Evolutionary conservation across 2,113 vertebrate genomes (phyloP), one percentile per base, ranked within the genome.

Genomic region (Hoplias malabaricus): DNA sequence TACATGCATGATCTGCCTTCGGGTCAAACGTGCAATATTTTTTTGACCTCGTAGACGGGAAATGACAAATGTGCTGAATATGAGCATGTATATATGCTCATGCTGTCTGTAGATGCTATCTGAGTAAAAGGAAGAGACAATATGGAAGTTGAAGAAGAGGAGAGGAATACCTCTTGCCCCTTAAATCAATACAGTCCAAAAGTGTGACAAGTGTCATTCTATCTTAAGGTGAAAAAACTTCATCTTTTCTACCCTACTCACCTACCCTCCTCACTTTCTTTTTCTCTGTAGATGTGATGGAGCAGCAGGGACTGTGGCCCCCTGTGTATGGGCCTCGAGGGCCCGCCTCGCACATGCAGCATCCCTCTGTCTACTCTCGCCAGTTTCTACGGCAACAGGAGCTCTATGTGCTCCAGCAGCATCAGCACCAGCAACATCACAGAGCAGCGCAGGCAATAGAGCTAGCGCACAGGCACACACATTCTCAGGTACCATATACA

Each of bases 331-430:
- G 94, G 12, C 89, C 91, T 77, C 92, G 95, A 67, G 95, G 93
- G 29, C 95, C 95, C 5, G 3, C 94, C 9, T 88, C 95, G 74
- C 97, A 98, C 86, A 92, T 98, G 86, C 96, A 97, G 92, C 96
- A 96, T 89, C 94, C 94, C 0, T 89, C 95, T 2, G 93, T 99
- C 68, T 99, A 97, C 85, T 90, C 96, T 0, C 90, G 95, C 73
- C 95, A 97, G 85, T 96, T 98, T 91, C 92, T 97, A 74, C 91
- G 93, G 71, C 96, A 97, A 84, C 97, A 97, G 85, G 97, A 98
- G 80, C 92, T 98, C 43, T 98, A 96, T 0, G 91, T 95, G 43
- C 87, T 98, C 77, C 96, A 98, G 85, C 94, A 94, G 36, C 93
- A 93, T 31, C 92, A 93, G 5, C 90, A 89, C 68, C 90, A 90